These are phyloP conservation scores for Nemotelus nigrinus DNA, from an alignment of 2,888 invertebrate genomes.

Conservation along the genomic window DNA sequence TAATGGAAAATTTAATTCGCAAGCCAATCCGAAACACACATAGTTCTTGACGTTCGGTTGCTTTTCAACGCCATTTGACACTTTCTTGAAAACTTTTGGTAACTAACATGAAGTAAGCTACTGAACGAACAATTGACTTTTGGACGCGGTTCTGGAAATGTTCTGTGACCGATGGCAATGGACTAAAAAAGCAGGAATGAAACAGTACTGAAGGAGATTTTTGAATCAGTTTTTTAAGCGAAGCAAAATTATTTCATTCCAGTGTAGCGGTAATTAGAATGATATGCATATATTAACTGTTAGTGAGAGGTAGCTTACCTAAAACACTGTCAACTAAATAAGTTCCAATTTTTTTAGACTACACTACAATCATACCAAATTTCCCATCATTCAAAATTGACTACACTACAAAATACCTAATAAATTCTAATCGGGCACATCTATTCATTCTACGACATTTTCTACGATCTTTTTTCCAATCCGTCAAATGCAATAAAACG, in stretches of 20 bases:
- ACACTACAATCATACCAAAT: slow-evolving; percentile 16
- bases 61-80: slow-evolving; percentile 40
- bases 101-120: not conserved
- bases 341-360: no score
- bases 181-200: no score
- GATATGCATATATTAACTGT: no score
- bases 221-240: no score
- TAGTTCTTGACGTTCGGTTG: slow-evolving; percentile 14
- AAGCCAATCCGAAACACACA: not conserved
- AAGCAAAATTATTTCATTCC: no score
- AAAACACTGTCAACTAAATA: no score
- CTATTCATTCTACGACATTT: not conserved
- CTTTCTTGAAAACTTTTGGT: not conserved
- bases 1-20: not conserved
- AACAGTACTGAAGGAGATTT: no score
- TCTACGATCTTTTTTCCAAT: not conserved
- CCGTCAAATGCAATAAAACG: slow-evolving; percentile 36
- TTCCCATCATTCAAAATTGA: not conserved
- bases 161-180: not conserved
- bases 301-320: no score
- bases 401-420: not conserved
- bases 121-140: no score
- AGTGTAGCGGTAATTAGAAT: no score
- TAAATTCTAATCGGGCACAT: slow-evolving; percentile 7
- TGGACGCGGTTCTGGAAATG: not conserved